A percentile compares a stretch with the other conserved stretches of the same genome.
Evolutionary conservation across 1,140 invertebrate genomes (phyloP).

Genomic region (Drosophila arawakana): DNA sequence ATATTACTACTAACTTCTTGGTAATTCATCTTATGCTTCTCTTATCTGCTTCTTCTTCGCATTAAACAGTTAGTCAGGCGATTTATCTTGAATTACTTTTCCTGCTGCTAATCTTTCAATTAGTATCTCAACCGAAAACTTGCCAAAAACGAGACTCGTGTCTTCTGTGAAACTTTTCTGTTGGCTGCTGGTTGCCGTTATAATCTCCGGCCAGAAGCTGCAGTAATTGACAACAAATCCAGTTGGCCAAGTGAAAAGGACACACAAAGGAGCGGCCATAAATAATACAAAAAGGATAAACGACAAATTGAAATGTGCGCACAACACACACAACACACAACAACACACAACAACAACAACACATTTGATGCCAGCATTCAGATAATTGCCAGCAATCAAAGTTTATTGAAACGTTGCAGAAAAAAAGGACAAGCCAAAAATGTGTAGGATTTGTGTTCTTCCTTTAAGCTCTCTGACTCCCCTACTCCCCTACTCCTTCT

Average conservation of each 20-base stretch:
- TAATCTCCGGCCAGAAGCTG: slow-evolving; percentile 35
- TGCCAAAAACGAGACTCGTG: slow-evolving; percentile 36
- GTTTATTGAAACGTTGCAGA: slow-evolving; percentile 74
- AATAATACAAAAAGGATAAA: slow-evolving; percentile 71
- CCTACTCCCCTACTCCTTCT: not conserved
- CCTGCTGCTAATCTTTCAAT: slow-evolving; percentile 49
- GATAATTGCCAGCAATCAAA: slow-evolving; percentile 81
- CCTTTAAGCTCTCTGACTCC: not conserved
- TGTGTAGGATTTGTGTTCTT: not conserved
- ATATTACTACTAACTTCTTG: too few relatives aligned
- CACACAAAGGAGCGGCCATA: slow-evolving; percentile 37
- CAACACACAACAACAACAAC: too few relatives aligned
- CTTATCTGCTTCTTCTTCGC: not conserved
- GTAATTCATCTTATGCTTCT: not conserved
- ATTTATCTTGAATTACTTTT: slow-evolving; percentile 9
- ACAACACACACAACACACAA: not conserved
- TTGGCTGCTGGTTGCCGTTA: slow-evolving; percentile 66
- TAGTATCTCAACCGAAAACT: slow-evolving; percentile 15
- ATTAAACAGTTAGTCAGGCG: slow-evolving; percentile 10
- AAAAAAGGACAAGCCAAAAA: slow-evolving; percentile 30
- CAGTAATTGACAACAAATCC: slow-evolving; percentile 76
- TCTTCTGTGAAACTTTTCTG: slow-evolving; percentile 57
- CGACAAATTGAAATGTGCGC: slow-evolving; percentile 57
- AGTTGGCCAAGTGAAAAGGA: slow-evolving; percentile 12
- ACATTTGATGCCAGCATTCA: slow-evolving; percentile 60